Evolutionary conservation across 2,113 vertebrate genomes (phyloP).

Genomic region (Fregetta grallaria): DNA sequence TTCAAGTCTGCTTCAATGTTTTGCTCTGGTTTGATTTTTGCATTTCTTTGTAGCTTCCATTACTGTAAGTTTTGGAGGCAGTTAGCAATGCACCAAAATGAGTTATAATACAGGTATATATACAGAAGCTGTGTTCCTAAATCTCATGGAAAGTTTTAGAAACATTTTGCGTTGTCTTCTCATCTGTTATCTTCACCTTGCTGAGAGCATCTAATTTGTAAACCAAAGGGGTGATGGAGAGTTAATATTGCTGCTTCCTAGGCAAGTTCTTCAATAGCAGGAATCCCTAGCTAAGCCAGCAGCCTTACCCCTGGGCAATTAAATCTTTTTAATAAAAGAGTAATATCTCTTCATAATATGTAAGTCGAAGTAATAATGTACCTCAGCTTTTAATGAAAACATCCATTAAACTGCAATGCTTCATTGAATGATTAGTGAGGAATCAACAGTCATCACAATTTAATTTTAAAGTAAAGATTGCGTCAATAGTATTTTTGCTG

Average conservation of each 20-base stretch:
- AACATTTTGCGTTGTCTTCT: not conserved
- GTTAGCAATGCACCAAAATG: not conserved
- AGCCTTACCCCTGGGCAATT: not conserved
- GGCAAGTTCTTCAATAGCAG: not conserved
- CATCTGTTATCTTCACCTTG: not conserved
- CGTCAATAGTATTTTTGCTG: not conserved
- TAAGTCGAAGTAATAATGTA: not conserved
- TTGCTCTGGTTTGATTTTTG: not conserved
- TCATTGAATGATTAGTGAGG: not conserved
- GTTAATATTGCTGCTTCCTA: not conserved
- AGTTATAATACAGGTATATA: not conserved
- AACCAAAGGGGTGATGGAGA: not conserved
- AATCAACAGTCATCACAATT: not conserved
- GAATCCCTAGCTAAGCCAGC: not conserved
- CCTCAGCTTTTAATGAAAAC: not conserved
- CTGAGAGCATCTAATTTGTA: not conserved
- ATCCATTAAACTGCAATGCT: not conserved
- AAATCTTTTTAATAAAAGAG: not conserved
- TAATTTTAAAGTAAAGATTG: not conserved
- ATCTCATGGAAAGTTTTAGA: not conserved
- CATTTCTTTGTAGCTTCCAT: not conserved
- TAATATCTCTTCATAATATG: not conserved
- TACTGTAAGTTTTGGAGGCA: not conserved
- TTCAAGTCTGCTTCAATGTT: not conserved
- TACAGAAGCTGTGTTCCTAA: not conserved